Base-by-base conservation (phyloP, 2,113 vertebrate genomes). In the Pelobates fuscus region DNA sequence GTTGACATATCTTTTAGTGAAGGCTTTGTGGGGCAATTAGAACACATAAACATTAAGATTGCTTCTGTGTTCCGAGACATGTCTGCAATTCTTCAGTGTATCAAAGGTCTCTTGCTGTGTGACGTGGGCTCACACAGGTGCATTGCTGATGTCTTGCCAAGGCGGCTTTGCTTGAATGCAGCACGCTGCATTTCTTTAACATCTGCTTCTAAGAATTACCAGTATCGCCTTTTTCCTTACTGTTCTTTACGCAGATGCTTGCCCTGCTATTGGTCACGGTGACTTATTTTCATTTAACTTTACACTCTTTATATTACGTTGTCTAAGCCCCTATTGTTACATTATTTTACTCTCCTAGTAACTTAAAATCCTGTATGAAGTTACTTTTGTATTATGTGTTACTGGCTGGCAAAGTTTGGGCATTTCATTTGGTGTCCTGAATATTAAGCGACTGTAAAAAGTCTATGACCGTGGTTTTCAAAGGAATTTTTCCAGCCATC, bases 251-350 rank as follows among this genome's bases (percentile, higher is more conserved):
- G 24, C 8, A 52, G 20, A 52, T 29, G 10, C 5, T 10, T 24
- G 14, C 27, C 23, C 43, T 24, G 26, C 27, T 57, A 15, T 24
- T 57, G 30, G 59, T 62, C 26, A 62, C 20, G 26, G 57, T 30
- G 18, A 71, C 41, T 71, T 71, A 63, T 71, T 71, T 71, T 71
- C 59, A 52, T 24, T 71, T 46, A 61, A 63, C 43, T 30, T 62
- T 20, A 63, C 41, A 52, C 26, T 11, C 44, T 66, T 66, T 18
- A 66, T 62, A 23, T 5, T 55, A 24, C 44, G 23, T 26, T 29
- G 24, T 46, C 30, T 37, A 24, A 15, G n/a, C 41, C 59, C 14
- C 57, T 25, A 2, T 29, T 71, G 43, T 55, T 32, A 58, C 24
- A 10, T 43, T 43, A 18, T 24, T 59, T 58, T 58, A 58, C 30